A percentile compares a stretch with the other conserved stretches of the same genome.
phyloP scores from a whole-genome alignment of 2,797 vertebrate species.

The Melanotaenia boesemani region DNA sequence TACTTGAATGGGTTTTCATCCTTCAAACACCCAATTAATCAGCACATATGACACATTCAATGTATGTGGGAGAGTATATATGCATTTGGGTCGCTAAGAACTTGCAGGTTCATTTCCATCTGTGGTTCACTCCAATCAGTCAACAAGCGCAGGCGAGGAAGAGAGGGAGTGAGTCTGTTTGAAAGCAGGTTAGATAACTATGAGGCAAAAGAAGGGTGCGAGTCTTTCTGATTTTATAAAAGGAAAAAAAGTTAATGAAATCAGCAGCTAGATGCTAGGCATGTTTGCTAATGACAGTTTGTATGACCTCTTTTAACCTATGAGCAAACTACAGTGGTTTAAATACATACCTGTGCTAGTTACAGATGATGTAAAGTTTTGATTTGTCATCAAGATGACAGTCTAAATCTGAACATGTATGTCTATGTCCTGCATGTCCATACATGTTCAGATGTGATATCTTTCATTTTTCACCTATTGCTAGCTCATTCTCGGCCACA shows the following conservation, averaged over 20 bases:
- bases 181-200: conserved; percentile 20
- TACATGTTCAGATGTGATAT: background rate
- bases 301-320: background rate
- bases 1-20: background rate
- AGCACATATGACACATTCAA: conserved; percentile 46
- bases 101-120: conserved; percentile 63
- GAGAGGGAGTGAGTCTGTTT: background rate
- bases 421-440: background rate
- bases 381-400: background rate
- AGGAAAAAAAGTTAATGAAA: conserved; percentile 1
- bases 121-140: conserved; percentile 56
- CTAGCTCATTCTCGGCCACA: background rate
- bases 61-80: conserved; percentile 20
- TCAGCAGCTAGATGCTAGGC: background rate
- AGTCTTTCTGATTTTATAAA: conserved; percentile 3
- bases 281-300: too few species aligned
- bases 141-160: conserved; percentile 36
- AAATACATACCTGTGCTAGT: background rate
- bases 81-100: conserved; percentile 70
- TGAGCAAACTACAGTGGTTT: background rate
- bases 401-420: background rate
- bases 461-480: background rate
- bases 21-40: conserved; percentile 64
- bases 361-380: background rate
- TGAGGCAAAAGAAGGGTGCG: conserved; percentile 16